These are phyloP conservation scores for Formica exsecta DNA, from an alignment of 1,140 invertebrate genomes.

Conservation along the genomic window DNA sequence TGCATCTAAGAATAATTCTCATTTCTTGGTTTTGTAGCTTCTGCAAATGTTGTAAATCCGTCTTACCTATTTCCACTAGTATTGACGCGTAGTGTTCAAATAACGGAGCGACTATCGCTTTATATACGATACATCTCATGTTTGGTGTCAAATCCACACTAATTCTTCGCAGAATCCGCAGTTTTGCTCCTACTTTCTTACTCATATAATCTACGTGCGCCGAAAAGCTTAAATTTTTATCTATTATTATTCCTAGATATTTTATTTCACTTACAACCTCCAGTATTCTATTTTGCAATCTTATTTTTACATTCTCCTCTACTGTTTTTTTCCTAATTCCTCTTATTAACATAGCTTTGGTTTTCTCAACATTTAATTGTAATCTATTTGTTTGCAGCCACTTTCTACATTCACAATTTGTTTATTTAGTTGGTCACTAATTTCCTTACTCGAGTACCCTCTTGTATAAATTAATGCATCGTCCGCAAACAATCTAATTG, in stretches of 20 bases:
- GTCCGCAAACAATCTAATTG: not conserved
- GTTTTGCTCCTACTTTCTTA: not conserved
- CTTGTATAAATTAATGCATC: not conserved
- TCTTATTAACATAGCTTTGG: not conserved
- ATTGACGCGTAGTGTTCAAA: not conserved
- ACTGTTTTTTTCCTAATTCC: not conserved
- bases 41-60: not conserved
- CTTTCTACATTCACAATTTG: not conserved
- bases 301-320: not conserved
- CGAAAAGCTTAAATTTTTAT: not conserved
- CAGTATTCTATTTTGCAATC: not conserved
- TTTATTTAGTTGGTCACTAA: not conserved
- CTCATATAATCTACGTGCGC: not conserved
- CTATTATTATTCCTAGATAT: conserved; percentile 1
- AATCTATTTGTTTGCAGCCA: not conserved
- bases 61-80: not conserved
- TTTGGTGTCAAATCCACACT: not conserved
- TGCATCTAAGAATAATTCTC: conserved; percentile 20
- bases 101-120: not conserved
- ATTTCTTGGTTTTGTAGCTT: conserved; percentile 22
- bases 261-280: not conserved
- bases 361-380: not conserved
- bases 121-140: not conserved
- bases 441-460: not conserved
- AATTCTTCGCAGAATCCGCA: not conserved